phyloP scores from a whole-genome alignment of 2,888 invertebrate genomes.

The Polyploca ridens region DNA sequence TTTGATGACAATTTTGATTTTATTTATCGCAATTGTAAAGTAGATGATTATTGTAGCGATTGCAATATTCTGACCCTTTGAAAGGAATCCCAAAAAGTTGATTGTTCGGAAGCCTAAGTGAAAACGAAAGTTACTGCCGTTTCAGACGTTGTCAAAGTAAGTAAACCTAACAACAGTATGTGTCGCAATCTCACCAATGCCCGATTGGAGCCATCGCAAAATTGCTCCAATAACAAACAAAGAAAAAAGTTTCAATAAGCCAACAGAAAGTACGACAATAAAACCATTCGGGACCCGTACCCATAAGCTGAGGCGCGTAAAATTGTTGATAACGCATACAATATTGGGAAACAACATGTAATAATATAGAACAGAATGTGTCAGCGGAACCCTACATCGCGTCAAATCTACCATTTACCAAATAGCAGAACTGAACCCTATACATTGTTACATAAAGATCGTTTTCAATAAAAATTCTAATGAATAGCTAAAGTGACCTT shows the following conservation, averaged over 20 bases:
- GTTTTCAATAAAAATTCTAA: slow-evolving; percentile 27
- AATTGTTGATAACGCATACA: slow-evolving; percentile 51
- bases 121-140: slow-evolving; percentile 3
- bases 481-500: slow-evolving; percentile 31
- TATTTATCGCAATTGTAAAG: not conserved
- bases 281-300: slow-evolving; percentile 41
- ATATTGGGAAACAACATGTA: slow-evolving; percentile 52
- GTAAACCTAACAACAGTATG: slow-evolving; percentile 14
- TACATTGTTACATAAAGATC: slow-evolving; percentile 18
- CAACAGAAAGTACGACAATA: slow-evolving; percentile 40
- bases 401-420: slow-evolving; percentile 12
- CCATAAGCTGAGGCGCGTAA: slow-evolving; percentile 42
- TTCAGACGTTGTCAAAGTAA: slow-evolving; percentile 9
- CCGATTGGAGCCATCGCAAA: slow-evolving; percentile 18
- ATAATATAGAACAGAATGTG: slow-evolving; percentile 50
- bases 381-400: slow-evolving; percentile 53
- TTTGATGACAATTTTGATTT: too few relatives aligned
- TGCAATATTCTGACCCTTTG: not conserved
- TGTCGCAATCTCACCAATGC: slow-evolving; percentile 14
- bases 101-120: not conserved
- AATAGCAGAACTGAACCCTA: slow-evolving; percentile 32
- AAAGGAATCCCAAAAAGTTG: not conserved
- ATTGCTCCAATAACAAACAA: slow-evolving; percentile 35
- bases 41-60: not conserved
- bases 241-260: slow-evolving; percentile 49